Conservation (phyloP, 2,888 invertebrate species). For the Chrysopilus asiliformis region DNA sequence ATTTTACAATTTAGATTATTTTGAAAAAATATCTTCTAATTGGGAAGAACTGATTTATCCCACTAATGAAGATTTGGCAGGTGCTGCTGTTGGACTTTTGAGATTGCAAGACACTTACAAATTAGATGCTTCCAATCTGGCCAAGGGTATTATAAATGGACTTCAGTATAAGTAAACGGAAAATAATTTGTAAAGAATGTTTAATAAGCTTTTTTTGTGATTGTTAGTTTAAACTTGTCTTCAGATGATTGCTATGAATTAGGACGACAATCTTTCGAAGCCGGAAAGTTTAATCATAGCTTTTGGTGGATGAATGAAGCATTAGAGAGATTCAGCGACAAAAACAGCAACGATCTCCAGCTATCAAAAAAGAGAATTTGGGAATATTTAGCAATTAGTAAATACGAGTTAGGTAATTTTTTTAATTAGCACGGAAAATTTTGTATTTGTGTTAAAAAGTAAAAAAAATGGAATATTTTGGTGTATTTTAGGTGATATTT, state of each 20-base stretch:
- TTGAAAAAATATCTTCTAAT: too few species aligned
- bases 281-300: conserved; percentile 78
- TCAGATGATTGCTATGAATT: conserved; percentile 87
- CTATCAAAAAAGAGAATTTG: conserved; percentile 60
- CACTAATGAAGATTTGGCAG: conserved; percentile 74
- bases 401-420: conserved; percentile 60
- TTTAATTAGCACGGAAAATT: neutral
- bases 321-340: too few species aligned
- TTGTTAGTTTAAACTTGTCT: conserved; percentile 43
- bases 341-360: too few species aligned
- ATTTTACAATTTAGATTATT: too few species aligned
- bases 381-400: conserved; percentile 82
- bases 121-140: conserved; percentile 65
- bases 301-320: conserved; percentile 86
- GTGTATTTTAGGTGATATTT: conserved; percentile 56
- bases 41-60: too few species aligned
- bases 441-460: neutral
- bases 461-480: neutral
- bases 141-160: conserved; percentile 67
- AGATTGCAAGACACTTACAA: conserved; percentile 85
- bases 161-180: conserved; percentile 53
- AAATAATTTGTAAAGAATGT: too few species aligned
- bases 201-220: neutral
- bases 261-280: conserved; percentile 75
- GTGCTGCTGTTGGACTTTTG: conserved; percentile 80